These are phyloP conservation scores for Himalopsyche anomala DNA, from an alignment of 2,888 invertebrate species.

Conservation along the genomic window DNA sequence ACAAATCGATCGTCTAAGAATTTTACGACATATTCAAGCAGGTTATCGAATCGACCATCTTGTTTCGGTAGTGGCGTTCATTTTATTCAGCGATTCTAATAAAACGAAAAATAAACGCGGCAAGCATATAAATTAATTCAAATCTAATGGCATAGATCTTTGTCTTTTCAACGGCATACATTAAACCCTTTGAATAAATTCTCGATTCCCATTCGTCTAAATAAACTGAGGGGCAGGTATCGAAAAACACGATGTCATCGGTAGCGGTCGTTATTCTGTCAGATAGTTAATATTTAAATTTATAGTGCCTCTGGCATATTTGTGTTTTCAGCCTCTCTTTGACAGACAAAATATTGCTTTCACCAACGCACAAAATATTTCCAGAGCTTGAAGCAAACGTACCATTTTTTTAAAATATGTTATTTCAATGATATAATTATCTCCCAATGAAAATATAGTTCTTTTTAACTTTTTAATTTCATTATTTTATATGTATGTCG, in stretches of 20 bases:
- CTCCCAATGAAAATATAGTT: no score
- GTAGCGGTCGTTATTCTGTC: constrained; percentile 46
- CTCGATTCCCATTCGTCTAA: constrained; percentile 46
- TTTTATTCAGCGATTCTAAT: constrained; percentile 52
- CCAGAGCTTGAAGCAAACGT: no score
- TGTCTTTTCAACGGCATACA: constrained; percentile 32
- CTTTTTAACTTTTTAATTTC: no score
- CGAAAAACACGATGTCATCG: constrained; percentile 38
- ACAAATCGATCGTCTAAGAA: neutral
- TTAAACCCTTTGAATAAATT: constrained; percentile 47
- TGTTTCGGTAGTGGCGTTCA: constrained; percentile 58
- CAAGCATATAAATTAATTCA: constrained; percentile 58
- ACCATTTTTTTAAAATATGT: no score
- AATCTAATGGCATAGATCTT: constrained; percentile 46
- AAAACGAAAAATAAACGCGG: constrained; percentile 44
- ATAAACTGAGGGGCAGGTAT: constrained; percentile 42
- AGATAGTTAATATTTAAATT: constrained; percentile 24
- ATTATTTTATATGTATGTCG: no score
- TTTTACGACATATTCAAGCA: constrained; percentile 29
- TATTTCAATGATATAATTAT: no score
- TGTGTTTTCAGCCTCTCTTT: neutral
- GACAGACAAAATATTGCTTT: neutral
- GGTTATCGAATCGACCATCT: constrained; percentile 57
- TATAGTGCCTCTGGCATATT: constrained; percentile 9
- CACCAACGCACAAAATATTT: neutral